Base-by-base conservation (phyloP, 2,888 invertebrate genomes). In the Dryobotodes eremita region DNA sequence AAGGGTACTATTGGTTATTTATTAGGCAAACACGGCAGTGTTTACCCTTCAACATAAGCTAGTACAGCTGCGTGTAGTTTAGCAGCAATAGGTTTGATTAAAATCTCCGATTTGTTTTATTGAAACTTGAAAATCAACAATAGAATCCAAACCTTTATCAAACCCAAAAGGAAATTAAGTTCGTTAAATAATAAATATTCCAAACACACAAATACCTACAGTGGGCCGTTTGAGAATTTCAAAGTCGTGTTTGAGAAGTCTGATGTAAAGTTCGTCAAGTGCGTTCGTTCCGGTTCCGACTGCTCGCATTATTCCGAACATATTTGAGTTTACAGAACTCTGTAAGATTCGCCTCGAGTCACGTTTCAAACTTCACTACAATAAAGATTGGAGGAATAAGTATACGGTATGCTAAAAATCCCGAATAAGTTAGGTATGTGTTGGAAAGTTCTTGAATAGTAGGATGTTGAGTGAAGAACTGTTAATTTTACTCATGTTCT, bases 241-340 rank as follows among this genome's bases (percentile, higher is more conserved):
- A 55, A 85, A 77, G 72, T 83, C 71, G 73, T 71, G 64, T 78
- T 71, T 46, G 59, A 71, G 75, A 73, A 82, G 62, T 82, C 61
- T 73, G 61, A 69, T 31, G 72, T 42, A 66, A 86, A 77, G 77
- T 87, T 72, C 46, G 64, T 69, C 36, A 77, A 85, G 82, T 84
- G 79, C 78, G 68, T 77, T 80, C 75, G 62, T 75, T 77, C 77
- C n/a, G 36, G 48, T 73, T 48, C 71, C 55, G 48, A 64, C 62
- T 69, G 75, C 59, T 77, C 76, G 61, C 81, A 81, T 87, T 84
- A 81, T 84, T 83, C 82, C 68, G 78, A 81, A 89, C 83, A 84
- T 83, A 88, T 86, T 87, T 82, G 78, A 87, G 86, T 83, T 83
- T 31, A 66, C 70, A 74, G 75, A 84, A 87, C 80, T 86, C 69